Evolutionary conservation across 1,140 invertebrate species (phyloP), one percentile per base, ranked within the genome.

Genomic region (Periplaneta americana): DNA sequence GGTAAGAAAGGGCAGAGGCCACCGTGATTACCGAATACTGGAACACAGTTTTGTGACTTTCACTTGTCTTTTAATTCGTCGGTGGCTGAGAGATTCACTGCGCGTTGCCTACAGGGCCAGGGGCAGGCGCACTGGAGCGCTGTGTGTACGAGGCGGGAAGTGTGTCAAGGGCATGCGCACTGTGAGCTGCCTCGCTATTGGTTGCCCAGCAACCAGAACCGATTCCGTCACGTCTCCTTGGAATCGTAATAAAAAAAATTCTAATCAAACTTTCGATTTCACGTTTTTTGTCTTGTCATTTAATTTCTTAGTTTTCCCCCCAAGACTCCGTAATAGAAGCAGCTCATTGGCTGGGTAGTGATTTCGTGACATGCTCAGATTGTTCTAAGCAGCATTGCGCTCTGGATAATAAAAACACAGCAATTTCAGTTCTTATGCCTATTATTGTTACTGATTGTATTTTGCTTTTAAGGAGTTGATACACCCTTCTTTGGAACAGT

Each of bases 151-250:
- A 79, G 77, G 57, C 81, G 79, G 83, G 84, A 88, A 88, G 83
- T 88, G 86, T 88, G 87, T 87, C 87, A 88, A 88, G 87, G 87
- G 86, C 87, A 88, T 83, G 78, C 83, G 84, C 83, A 83, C 84
- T 84, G 84, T 83, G 85, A 86, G 85, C 85, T 85, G 85, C 85
- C 87, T 85, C 84, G 86, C 86, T 85, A 85, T 86, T 86, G 86
- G 85, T 84, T 84, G 86, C 86, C 85, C 86, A 85, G 83, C 84
- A 85, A 85, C 85, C 84, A 84, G 83, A 84, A 66, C 48, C 48
- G 22, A 66, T 66, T 66, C 48, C 48, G 48, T 66, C 48, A 66
- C n/a, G 48, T 66, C 48, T 66, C 48, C 48, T 66, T 66, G 48
- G 48, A n/a, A 66, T 66, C 28, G 28, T 66, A n/a, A n/a, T n/a